phyloP scores from a whole-genome alignment of 1,140 invertebrate genomes.

The Helicoverpa armigera region DNA sequence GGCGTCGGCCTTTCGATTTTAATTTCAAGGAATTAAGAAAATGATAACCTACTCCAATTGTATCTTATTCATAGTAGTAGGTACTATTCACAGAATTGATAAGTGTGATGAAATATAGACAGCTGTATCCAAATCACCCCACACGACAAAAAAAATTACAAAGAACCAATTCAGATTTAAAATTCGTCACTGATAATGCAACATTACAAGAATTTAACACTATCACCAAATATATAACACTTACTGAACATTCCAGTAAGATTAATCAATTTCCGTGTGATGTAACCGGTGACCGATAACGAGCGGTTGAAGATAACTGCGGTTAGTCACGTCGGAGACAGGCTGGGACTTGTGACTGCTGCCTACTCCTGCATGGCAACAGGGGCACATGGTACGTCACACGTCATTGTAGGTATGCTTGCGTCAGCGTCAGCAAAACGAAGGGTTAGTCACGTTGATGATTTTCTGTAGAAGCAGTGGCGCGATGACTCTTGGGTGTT shows the following conservation, averaged over 20 bases:
- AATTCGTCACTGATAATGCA: neutral
- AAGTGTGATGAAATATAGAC: no score
- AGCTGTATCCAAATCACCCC: no score
- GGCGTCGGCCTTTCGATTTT: no score
- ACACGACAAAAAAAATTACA: no score
- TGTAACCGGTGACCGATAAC: conserved; percentile 10
- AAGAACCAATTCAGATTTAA: no score
- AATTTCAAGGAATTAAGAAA: no score
- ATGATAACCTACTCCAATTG: no score
- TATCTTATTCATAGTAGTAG: no score
- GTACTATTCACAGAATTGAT: no score
- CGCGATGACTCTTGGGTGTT: neutral
- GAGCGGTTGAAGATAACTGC: neutral
- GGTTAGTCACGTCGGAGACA: conserved; percentile 14
- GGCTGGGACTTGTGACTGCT: neutral
- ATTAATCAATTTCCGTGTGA: conserved; percentile 15
- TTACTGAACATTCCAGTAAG: neutral
- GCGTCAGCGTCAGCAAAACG: neutral
- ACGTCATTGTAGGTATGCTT: neutral
- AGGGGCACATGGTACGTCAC: neutral
- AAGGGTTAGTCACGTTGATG: neutral
- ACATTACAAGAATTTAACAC: neutral
- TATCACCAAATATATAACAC: neutral
- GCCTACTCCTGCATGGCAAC: neutral
- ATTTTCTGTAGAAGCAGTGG: conserved; percentile 9